phyloP scores from a whole-genome alignment of 2,113 vertebrate genomes.

The Bujurquina vittata region DNA sequence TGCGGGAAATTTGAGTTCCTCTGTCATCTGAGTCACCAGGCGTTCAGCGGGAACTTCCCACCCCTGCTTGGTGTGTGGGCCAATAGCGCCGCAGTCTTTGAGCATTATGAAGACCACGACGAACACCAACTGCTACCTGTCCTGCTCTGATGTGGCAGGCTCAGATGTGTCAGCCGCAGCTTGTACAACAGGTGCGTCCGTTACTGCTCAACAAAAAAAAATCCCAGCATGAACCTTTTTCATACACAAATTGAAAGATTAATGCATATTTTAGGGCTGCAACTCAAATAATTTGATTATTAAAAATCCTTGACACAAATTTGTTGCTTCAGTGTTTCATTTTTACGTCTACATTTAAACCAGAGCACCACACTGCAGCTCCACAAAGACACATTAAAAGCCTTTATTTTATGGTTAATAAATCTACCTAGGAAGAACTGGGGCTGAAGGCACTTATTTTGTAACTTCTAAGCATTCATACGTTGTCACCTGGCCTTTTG shows the following conservation, averaged over 20 bases:
- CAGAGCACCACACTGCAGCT: not conserved
- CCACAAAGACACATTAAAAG: not conserved
- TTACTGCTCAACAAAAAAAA: not conserved
- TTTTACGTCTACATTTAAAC: too few species aligned
- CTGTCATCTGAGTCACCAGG: not conserved
- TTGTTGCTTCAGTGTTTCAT: too few species aligned
- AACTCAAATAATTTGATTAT: too few species aligned
- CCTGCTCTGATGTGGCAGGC: not conserved
- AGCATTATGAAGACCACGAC: not conserved
- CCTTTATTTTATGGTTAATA: not conserved
- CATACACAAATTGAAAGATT: too few species aligned
- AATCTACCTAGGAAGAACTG: not conserved
- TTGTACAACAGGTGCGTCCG: not conserved
- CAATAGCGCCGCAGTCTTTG: not conserved
- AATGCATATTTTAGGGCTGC: too few species aligned
- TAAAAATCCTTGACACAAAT: too few species aligned
- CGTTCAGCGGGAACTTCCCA: not conserved
- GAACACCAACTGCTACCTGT: not conserved
- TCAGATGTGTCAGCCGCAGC: not conserved
- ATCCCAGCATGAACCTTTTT: too few species aligned
- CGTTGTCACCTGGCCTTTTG: not conserved
- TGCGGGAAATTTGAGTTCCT: rapidly evolving
- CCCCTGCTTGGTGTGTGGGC: not conserved
- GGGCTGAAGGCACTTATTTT: not conserved
- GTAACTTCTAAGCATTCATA: not conserved